Evolutionary conservation across 1,140 invertebrate species (phyloP), one percentile per base, ranked within the genome.

Genomic region (Plectrocnemia conspersa): DNA sequence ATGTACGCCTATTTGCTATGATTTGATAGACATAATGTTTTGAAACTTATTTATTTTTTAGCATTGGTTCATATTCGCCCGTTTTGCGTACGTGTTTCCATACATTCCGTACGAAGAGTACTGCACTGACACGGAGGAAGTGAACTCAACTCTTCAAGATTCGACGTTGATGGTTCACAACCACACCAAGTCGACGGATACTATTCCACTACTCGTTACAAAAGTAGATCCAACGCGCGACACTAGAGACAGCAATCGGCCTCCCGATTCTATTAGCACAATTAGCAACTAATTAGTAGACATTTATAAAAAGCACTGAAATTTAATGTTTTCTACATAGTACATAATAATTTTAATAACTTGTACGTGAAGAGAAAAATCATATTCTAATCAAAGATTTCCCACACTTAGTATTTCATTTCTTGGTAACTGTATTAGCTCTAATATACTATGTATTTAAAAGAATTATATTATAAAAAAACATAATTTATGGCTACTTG

Each of bases 31-130:
- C 7, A 18, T n/a, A 15, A 13, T 40, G 18, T 40, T 9, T 44
- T 5, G 11, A 10, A 23, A 4, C 40, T 36, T 21, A 11, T 52
- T 52, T 48, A 46, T 36, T 32, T 54, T 56, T 35, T 32, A 61
- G 59, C 59, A 61, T 36, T 24, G 52, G 24, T 61, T 57, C 33
- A 57, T 61, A 27, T 57, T 48, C 22, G 45, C 41, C 3, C 44
- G 59, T n/a, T 52, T 61, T 15, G 35, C 59, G 1, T 53, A 46
- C 11, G 54, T 61, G 3, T 25, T 54, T 29, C 59, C 59, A 10
- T 57, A 54, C 24, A 61, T 61, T 9, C 59, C 59, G 10, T 61
- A 56, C 16, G 59, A 56, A 35, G 54, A 57, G 32, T 41, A 52
- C 16, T 53, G 44, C 40, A 11, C 29, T 15, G 46, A 53, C 25